These are phyloP conservation scores for Rhopalosiphum nymphaeae DNA, from an alignment of 2,888 invertebrate genomes.

Conservation along the genomic window DNA sequence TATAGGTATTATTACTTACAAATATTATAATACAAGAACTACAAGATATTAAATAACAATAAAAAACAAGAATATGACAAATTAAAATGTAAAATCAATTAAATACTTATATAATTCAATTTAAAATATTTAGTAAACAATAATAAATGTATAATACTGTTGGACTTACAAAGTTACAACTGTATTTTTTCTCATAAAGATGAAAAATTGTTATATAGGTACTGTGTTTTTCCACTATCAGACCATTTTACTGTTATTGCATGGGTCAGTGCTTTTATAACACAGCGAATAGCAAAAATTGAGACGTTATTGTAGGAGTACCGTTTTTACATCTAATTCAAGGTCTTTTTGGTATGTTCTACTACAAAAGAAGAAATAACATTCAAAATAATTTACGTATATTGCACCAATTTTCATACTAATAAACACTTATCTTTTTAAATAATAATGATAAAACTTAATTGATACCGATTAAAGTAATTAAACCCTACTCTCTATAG, in stretches of 20 bases:
- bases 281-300: not conserved
- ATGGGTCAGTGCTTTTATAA: constrained; percentile 44
- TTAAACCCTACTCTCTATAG: not conserved
- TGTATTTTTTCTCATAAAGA: not conserved
- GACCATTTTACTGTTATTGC: constrained; percentile 54
- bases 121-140: not conserved
- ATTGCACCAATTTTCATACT: not conserved
- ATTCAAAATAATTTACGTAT: not conserved
- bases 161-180: not conserved
- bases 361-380: not conserved
- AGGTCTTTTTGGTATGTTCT: not conserved
- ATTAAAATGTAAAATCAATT: not conserved
- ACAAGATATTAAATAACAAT: not conserved
- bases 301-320: constrained; percentile 10
- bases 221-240: not conserved
- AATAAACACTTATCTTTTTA: not conserved
- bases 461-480: not conserved
- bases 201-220: not conserved
- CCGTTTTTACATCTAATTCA: constrained; percentile 26
- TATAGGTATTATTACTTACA: not conserved
- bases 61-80: not conserved
- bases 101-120: not conserved
- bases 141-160: not conserved
- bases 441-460: not conserved
- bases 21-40: not conserved